Evolutionary conservation across 37 sponge, comb jelly and placozoan genomes (phyloP).

Genomic region (Axinella damicornis): DNA sequence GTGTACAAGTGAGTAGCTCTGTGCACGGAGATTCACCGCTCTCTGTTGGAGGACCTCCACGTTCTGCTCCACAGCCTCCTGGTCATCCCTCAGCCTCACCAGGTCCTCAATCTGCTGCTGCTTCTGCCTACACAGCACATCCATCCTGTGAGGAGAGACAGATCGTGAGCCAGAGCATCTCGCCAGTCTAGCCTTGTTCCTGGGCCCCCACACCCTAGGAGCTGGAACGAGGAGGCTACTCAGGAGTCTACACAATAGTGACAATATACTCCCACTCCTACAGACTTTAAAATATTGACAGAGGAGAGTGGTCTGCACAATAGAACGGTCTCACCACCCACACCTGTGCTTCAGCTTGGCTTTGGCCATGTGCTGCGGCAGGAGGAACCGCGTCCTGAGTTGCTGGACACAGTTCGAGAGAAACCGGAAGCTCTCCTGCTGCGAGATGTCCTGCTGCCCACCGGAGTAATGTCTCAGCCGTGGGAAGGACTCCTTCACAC

Average conservation of each 20-base stretch:
- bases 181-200: neutral
- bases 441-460: neutral
- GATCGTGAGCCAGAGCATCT: neutral
- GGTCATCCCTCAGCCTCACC: constrained; percentile 18
- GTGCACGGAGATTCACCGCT: neutral
- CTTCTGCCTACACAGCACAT: constrained; percentile 15
- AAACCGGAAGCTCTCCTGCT: constrained; percentile 38
- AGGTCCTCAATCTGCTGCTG: constrained; percentile 17
- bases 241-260: no score
- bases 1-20: no score
- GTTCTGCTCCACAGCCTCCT: neutral
- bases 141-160: no score
- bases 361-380: constrained; percentile 33
- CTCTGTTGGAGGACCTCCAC: constrained; percentile 8
- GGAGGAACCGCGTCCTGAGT: neutral
- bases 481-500: no score
- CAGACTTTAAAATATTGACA: no score
- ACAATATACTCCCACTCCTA: no score
- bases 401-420: neutral
- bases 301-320: no score
- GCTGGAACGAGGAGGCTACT: no score
- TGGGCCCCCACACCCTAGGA: neutral
- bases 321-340: neutral
- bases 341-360: constrained; percentile 12
- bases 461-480: no score